A percentile compares a stretch with the other conserved stretches of the same genome.
These are phyloP conservation scores for Bambusicola thoracicus DNA, from an alignment of 2,113 vertebrate genomes.

Conservation along the genomic window DNA sequence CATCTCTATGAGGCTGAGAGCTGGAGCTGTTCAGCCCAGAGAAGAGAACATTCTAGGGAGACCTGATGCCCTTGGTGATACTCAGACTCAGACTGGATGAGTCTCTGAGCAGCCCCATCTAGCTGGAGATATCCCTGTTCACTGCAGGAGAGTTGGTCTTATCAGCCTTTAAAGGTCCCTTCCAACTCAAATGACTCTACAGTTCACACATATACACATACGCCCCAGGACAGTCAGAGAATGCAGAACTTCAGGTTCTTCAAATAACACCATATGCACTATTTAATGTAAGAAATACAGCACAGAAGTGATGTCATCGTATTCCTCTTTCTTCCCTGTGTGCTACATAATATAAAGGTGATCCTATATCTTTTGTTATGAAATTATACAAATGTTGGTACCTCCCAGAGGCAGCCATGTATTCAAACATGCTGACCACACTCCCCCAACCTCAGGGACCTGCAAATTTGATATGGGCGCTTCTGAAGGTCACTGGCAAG, in stretches of 20 bases:
- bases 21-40: no score
- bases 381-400: not conserved
- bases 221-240: not conserved
- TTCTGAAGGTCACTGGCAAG: not conserved
- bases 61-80: no score
- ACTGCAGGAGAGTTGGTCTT: no score
- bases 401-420: not conserved
- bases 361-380: not conserved
- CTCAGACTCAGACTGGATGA: no score
- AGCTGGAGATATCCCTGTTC: no score
- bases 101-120: no score
- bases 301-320: not conserved
- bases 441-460: accelerated
- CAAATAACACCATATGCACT: not conserved
- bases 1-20: no score
- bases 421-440: not conserved
- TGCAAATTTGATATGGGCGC: not conserved
- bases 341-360: not conserved
- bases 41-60: no score
- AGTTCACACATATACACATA: no score
- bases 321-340: not conserved
- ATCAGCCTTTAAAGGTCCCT: no score
- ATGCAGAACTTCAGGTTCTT: not conserved
- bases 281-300: not conserved
- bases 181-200: no score